These are phyloP conservation scores for Pangasius krempfi DNA, from an alignment of 2,797 vertebrate species.

Conservation along the genomic window DNA sequence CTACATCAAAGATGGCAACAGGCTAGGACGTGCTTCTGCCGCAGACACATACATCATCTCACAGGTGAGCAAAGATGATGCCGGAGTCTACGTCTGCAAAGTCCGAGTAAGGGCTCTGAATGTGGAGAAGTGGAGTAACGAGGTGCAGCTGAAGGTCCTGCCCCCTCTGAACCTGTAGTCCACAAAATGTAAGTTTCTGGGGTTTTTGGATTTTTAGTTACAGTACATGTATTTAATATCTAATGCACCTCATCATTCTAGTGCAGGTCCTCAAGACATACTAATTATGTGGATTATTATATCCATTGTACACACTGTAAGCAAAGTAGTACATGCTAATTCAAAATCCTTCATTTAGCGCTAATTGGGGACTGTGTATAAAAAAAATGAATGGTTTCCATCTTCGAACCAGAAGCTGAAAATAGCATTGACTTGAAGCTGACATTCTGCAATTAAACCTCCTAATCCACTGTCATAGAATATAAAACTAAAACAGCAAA, in stretches of 20 bases:
- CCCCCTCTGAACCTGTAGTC: neutral
- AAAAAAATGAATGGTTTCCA: neutral
- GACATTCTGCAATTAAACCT: neutral
- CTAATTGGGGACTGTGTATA: neutral
- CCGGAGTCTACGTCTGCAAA: conserved; percentile 69
- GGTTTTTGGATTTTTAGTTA: neutral
- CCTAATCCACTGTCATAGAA: neutral
- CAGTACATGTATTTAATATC: neutral
- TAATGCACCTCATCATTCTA: neutral
- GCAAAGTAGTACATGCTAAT: neutral
- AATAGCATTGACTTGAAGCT: neutral
- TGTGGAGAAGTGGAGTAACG: conserved; percentile 56
- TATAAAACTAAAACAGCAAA: neutral
- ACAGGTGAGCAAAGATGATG: neutral
- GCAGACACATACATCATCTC: conserved; percentile 25
- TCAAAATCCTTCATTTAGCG: neutral
- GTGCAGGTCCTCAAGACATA: neutral
- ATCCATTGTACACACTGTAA: neutral
- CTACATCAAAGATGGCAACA: conserved; percentile 61
- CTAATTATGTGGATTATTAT: neutral
- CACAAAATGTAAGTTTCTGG: neutral
- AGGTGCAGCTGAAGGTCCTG: neutral
- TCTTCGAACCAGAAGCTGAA: neutral
- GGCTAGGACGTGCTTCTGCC: conserved; percentile 52
- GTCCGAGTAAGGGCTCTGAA: conserved; percentile 60